These are phyloP conservation scores for Cephus sareptanus DNA, from an alignment of 2,888 invertebrate genomes.

Conservation along the genomic window DNA sequence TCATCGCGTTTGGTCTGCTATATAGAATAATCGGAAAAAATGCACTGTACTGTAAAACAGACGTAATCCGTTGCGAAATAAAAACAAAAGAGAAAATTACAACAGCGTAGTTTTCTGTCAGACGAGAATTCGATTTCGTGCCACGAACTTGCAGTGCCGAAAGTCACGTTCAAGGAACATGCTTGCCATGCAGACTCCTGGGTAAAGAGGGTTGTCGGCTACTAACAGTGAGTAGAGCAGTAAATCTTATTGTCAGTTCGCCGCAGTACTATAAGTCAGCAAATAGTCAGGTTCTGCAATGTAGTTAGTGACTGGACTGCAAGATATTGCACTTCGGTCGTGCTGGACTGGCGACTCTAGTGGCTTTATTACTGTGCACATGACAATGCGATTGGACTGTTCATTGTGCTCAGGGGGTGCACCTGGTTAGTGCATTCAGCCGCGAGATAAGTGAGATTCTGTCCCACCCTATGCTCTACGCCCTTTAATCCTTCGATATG, in stretches of 20 bases:
- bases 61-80: too few relatives aligned
- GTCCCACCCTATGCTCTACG: too few relatives aligned
- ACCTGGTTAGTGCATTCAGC: too few relatives aligned
- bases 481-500: too few relatives aligned
- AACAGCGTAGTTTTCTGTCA: too few relatives aligned
- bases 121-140: neutral
- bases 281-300: constrained; percentile 14
- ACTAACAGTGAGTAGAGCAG: neutral
- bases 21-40: too few relatives aligned
- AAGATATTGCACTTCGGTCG: constrained; percentile 2
- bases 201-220: constrained; percentile 1
- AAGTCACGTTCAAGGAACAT: neutral
- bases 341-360: neutral
- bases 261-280: constrained; percentile 18
- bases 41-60: too few relatives aligned
- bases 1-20: too few relatives aligned
- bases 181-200: constrained; percentile 1
- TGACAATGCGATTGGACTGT: constrained; percentile 5
- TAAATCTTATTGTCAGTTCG: neutral
- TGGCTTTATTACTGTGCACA: constrained; percentile 1
- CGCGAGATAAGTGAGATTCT: too few relatives aligned
- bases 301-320: neutral
- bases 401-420: neutral
- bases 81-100: too few relatives aligned
- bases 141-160: neutral